A percentile compares a stretch with the other conserved stretches of the same genome.
Evolutionary conservation across 2,888 invertebrate species (phyloP).

Genomic region (Pollenia amentaria): DNA sequence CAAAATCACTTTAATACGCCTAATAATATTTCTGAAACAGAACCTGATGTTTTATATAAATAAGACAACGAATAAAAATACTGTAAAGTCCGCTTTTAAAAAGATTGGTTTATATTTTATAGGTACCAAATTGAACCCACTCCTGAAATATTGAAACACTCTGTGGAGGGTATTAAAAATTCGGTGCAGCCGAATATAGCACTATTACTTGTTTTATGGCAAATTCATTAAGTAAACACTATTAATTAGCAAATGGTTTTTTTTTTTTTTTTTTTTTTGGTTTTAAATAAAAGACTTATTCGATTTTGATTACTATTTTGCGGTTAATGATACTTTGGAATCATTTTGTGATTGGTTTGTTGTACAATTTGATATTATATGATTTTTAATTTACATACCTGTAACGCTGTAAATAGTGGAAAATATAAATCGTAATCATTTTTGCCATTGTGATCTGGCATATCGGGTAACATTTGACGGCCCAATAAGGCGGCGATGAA

Average conservation of each 20-base stretch:
- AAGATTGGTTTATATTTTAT: too few relatives aligned
- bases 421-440: constrained; percentile 93
- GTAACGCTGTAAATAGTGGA: constrained; percentile 94
- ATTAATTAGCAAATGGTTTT: not conserved
- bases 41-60: too few relatives aligned
- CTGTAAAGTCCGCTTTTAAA: too few relatives aligned
- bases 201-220: too few relatives aligned
- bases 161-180: too few relatives aligned
- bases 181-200: too few relatives aligned
- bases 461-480: constrained; percentile 90
- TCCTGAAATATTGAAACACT: too few relatives aligned
- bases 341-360: too few relatives aligned
- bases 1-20: too few relatives aligned
- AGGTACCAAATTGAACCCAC: too few relatives aligned
- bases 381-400: constrained; percentile 86
- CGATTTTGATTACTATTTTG: not conserved
- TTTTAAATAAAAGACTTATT: not conserved
- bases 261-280: not conserved
- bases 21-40: too few relatives aligned
- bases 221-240: not conserved
- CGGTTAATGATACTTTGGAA: constrained; percentile 4
- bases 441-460: constrained; percentile 85
- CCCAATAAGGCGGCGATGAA: constrained; percentile 95
- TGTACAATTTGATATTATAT: not conserved
- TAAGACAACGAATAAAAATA: too few relatives aligned